phyloP scores from a whole-genome alignment of 2,113 vertebrate genomes.

The Nibea coibor region DNA sequence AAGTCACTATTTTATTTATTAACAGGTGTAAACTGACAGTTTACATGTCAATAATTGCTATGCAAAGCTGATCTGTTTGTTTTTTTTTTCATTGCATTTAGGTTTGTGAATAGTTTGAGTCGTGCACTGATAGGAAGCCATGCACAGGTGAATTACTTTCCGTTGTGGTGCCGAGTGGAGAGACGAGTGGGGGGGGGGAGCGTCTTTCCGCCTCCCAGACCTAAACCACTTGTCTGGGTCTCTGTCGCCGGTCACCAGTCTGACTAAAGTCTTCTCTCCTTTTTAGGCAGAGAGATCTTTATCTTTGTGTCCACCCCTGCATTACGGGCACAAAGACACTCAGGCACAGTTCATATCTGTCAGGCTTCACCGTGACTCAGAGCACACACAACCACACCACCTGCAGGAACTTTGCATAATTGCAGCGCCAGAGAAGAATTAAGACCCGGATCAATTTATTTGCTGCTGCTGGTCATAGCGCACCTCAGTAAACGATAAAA shows the following conservation, averaged over 20 bases:
- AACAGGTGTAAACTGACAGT: conserved; percentile 31
- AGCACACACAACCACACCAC: conserved; percentile 72
- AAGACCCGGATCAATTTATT: not conserved
- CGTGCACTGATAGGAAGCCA: conserved; percentile 21
- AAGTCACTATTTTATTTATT: conserved; percentile 29
- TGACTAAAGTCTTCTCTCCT: conserved; percentile 65
- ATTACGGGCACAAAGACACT: conserved; percentile 57
- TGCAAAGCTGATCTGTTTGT: conserved; percentile 61
- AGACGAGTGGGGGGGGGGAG: conserved; percentile 4
- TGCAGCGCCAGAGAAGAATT: conserved; percentile 33
- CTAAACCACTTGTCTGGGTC: conserved; percentile 63
- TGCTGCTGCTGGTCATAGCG: not conserved
- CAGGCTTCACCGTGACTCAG: conserved; percentile 28
- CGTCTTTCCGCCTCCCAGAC: conserved; percentile 25
- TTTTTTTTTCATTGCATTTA: conserved; percentile 15
- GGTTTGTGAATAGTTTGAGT: conserved; percentile 33
- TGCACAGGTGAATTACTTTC: conserved; percentile 48
- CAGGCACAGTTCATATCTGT: conserved; percentile 37
- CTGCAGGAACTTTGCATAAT: conserved; percentile 63
- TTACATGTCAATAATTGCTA: conserved; percentile 58
- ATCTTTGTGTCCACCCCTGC: conserved; percentile 63
- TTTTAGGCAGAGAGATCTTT: conserved; percentile 76
- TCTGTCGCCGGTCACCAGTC: conserved; percentile 60
- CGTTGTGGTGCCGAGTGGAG: conserved; percentile 6
- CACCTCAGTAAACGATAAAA: not conserved